A percentile compares a stretch with the other conserved stretches of the same genome.
Evolutionary conservation across 2,113 vertebrate species (phyloP).

Genomic region (Toxotes jaculatrix): DNA sequence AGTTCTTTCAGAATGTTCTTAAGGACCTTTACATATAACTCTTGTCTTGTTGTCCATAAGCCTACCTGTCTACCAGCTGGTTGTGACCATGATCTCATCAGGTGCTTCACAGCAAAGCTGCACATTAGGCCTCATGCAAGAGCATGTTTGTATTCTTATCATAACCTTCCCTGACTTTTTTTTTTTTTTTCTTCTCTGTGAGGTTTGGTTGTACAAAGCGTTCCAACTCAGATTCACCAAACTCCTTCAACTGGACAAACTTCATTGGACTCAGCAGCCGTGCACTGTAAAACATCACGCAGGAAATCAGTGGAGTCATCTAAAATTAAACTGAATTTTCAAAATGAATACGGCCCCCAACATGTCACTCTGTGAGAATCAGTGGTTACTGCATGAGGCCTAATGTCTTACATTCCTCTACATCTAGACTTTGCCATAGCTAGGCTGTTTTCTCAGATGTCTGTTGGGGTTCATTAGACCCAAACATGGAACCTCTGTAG

Average conservation of each 20-base stretch:
- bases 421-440: no score
- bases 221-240: neutral
- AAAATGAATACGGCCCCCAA: no score
- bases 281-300: no score
- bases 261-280: no score
- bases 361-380: neutral
- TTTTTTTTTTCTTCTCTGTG: no score
- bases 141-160: neutral
- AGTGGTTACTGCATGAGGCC: neutral
- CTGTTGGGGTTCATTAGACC: no score
- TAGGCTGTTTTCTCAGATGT: no score
- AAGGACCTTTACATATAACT: no score
- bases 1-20: conserved; percentile 10
- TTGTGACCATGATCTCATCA: neutral
- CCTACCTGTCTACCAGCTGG: neutral
- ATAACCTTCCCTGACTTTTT: neutral
- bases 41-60: neutral
- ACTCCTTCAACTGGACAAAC: neutral
- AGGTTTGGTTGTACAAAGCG: no score
- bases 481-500: no score
- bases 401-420: neutral
- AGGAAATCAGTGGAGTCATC: no score
- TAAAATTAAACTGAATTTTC: no score
- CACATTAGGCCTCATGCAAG: neutral
- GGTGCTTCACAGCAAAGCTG: neutral